Conservation (phyloP, 1,140 invertebrate genomes). For the Phymastichus coffea region DNA sequence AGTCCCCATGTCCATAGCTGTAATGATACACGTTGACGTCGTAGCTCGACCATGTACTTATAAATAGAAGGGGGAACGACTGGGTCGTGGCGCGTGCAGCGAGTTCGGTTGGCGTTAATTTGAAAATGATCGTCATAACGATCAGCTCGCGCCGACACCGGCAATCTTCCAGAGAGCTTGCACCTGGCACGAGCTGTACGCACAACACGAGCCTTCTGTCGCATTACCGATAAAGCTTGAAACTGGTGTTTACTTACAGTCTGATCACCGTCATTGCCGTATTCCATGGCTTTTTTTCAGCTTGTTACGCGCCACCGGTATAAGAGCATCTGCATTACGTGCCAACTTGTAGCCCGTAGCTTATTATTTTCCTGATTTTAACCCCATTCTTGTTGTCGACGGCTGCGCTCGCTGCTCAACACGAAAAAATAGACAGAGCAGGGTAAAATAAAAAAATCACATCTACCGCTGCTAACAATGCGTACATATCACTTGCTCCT, state of each 20-base stretch:
- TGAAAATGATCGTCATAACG: conserved; percentile 28
- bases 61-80: background rate
- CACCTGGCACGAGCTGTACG: conserved; percentile 13
- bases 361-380: conserved; percentile 11
- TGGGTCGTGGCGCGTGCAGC: background rate
- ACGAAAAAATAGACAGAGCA: background rate
- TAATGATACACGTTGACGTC: conserved; percentile 5
- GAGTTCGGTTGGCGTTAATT: no score
- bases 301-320: background rate
- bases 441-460: background rate
- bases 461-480: background rate
- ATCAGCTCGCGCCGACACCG: conserved; percentile 11
- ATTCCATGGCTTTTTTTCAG: background rate
- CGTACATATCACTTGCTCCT: background rate
- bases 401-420: background rate
- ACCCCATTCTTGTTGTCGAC: background rate
- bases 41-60: background rate
- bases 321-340: background rate
- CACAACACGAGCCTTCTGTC: conserved; percentile 7
- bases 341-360: no score
- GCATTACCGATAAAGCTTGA: background rate
- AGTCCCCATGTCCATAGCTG: conserved; percentile 3
- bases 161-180: conserved; percentile 18
- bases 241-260: conserved; percentile 14
- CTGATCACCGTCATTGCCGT: conserved; percentile 11